Percentiles rank a stretch among this genome's conserved stretches.
phyloP scores from a whole-genome alignment of 2,888 invertebrate genomes.

The Elegia similella region DNA sequence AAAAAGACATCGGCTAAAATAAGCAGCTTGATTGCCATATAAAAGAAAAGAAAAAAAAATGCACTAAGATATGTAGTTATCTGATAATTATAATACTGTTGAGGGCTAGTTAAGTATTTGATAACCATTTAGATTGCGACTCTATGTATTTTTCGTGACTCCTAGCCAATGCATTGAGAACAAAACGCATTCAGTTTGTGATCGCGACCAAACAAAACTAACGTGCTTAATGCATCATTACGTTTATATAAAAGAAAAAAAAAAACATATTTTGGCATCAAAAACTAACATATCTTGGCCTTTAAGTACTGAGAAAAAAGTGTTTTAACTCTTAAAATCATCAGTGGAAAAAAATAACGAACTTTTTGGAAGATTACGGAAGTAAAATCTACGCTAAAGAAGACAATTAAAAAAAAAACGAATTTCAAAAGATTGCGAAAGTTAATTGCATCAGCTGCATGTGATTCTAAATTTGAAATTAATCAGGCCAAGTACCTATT shows the following conservation, averaged over 20 bases:
- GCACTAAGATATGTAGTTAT: neutral
- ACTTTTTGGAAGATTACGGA: neutral
- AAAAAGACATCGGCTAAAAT: too few relatives aligned
- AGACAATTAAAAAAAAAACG: neutral
- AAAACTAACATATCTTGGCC: neutral
- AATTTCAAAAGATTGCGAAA: neutral
- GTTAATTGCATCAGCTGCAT: conserved; percentile 11
- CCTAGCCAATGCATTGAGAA: conserved; percentile 46
- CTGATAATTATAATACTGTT: neutral
- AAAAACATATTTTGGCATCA: conserved; percentile 6
- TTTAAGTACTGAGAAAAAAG: neutral
- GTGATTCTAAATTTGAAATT: conserved; percentile 29
- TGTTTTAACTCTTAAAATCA: too few relatives aligned
- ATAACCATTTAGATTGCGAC: conserved; percentile 18
- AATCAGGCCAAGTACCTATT: conserved; percentile 29
- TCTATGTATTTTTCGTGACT: conserved; percentile 30
- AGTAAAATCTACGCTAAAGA: neutral
- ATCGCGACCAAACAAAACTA: conserved; percentile 54
- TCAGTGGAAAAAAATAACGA: neutral
- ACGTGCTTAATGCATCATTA: conserved; percentile 31
- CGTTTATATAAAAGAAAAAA: conserved; percentile 28
- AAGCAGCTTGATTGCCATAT: too few relatives aligned
- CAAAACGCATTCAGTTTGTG: conserved; percentile 60
- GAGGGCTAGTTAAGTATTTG: too few relatives aligned
- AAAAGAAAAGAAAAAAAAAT: too few relatives aligned